Evolutionary conservation across 2,113 vertebrate species (phyloP), one percentile per base, ranked within the genome.

Genomic region (Typhlomys cinereus): DNA sequence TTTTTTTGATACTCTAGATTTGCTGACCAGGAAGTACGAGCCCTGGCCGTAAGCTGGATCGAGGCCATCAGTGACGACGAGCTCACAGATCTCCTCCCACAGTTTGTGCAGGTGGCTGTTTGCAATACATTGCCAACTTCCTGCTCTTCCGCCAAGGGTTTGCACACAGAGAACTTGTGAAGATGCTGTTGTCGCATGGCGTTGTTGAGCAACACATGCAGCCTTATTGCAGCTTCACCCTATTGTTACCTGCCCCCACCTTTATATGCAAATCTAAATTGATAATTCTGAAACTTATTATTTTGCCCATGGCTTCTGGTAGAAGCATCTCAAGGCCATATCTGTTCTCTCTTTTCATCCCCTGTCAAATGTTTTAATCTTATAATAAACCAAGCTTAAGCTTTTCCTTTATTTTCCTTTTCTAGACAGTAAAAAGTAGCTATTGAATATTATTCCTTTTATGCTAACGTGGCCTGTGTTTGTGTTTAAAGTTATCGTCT

Each of bases 11-110:
- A 41, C 31, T 86, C 7, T 95, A 99, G 99, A 95, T 99, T 99
- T 98, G 98, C 99, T 94, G 99, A 99, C 97, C 99, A 99, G 92
- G 98, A 99, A 94, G 99, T 99, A 82, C 98, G 99, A 90, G 97
- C 91, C 6, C 98, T 98, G 88, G 99, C 99, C 82, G 99, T 99
- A 57, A 97, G 97, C 3, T 99, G 99, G 99, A 99, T 99, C 23
- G 98, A 99, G 90, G 96, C 98, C 52, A 98, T 99, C 97, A 99
- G 98, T 78, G 99, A 99, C 81, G 99, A 99, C 95, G 99, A 99
- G 88, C 97, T 99, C 92, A 97, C 98, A 48, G 99, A 99, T 95
- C 99, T 99, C 95, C 98, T 99, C 62, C 99, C 99, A 74, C 99
- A 99, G 41, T 98, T 99, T 92, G 99, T 99, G 13, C 99, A 99